Evolutionary conservation across 2,888 invertebrate genomes (phyloP).

Genomic region (Phragmatobia fuliginosa): DNA sequence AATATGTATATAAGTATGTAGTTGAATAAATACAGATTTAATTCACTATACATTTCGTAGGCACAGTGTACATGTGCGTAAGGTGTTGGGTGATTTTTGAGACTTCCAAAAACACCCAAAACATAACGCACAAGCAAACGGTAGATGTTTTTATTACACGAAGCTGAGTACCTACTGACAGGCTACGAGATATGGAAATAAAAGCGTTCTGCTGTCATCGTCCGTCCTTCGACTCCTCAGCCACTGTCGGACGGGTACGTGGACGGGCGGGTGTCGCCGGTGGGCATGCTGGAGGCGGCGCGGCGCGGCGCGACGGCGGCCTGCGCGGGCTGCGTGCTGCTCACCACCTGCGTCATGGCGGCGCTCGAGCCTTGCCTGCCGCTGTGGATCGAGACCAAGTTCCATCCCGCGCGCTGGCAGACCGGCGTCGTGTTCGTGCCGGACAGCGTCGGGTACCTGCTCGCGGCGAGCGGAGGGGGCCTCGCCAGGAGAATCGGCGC

Average conservation of each 20-base stretch:
- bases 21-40: too few relatives aligned
- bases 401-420: constrained; percentile 73
- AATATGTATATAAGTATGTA: too few relatives aligned
- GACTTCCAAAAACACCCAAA: background rate
- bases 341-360: constrained; percentile 78
- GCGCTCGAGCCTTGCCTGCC: constrained; percentile 80
- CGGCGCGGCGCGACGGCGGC: constrained; percentile 60
- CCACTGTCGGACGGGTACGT: background rate
- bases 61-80: too few relatives aligned
- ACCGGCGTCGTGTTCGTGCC: constrained; percentile 76
- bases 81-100: too few relatives aligned
- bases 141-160: too few relatives aligned
- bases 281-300: constrained; percentile 37
- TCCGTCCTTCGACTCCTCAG: background rate
- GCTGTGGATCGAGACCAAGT: constrained; percentile 70
- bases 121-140: background rate
- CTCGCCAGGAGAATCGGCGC: constrained; percentile 62
- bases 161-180: background rate
- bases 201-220: background rate
- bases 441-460: constrained; percentile 77
- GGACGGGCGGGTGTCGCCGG: constrained; percentile 33
- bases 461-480: constrained; percentile 67
- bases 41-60: too few relatives aligned
- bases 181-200: background rate
- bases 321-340: constrained; percentile 75